phyloP scores from a whole-genome alignment of 2,113 vertebrate species.

The Pheucticus melanocephalus region DNA sequence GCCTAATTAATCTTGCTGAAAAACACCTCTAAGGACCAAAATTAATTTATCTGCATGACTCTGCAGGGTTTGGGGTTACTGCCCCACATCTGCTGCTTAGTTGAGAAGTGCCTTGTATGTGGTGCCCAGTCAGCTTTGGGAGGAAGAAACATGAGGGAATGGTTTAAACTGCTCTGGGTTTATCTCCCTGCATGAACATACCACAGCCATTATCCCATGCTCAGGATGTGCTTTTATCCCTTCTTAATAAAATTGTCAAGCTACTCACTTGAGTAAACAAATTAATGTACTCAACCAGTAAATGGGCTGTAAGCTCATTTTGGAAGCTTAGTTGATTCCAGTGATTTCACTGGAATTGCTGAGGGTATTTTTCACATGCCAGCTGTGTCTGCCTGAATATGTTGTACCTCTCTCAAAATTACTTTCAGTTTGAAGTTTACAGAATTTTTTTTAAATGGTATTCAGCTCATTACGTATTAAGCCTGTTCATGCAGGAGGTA shows the following conservation, averaged over 20 bases:
- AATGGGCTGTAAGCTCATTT: neutral
- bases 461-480: neutral
- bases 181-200: neutral
- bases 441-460: neutral
- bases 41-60: neutral
- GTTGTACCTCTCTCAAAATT: neutral
- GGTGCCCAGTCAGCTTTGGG: neutral
- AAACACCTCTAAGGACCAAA: neutral
- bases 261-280: neutral
- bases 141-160: neutral
- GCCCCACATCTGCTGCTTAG: neutral
- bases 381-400: neutral
- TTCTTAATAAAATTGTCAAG: neutral
- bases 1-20: neutral
- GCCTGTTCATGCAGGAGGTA: neutral
- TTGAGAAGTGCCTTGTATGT: neutral
- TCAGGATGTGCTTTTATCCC: neutral
- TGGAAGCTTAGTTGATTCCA: neutral
- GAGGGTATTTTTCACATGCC: neutral
- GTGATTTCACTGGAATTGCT: neutral
- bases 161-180: neutral
- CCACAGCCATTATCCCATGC: neutral
- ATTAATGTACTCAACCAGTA: neutral
- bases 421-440: neutral
- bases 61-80: neutral